Conservation (phyloP, 2,113 vertebrate genomes). For the Numenius arquata region DNA sequence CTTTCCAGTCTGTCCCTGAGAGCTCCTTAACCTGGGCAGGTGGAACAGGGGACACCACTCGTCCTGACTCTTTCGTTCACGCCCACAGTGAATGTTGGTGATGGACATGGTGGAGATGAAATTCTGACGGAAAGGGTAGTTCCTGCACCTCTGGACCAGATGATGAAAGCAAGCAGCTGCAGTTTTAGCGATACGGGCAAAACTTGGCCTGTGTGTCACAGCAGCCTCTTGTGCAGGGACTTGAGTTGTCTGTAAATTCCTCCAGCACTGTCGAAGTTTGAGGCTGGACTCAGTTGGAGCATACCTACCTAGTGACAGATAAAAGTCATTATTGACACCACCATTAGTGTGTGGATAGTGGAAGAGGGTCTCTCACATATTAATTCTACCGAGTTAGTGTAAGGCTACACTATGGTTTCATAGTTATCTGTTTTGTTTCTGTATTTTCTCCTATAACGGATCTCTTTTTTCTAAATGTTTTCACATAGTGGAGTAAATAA, state of each 20-base stretch:
- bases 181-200: background rate
- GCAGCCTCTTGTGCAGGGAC: background rate
- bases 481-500: background rate
- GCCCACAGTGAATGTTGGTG: background rate
- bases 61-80: rapidly evolving
- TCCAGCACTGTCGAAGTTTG: no score
- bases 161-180: background rate
- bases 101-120: rapidly evolving
- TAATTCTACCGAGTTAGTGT: background rate
- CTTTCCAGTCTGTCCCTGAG: background rate
- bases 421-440: background rate
- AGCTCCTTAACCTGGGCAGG: background rate
- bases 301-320: no score
- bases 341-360: background rate
- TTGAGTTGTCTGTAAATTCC: background rate
- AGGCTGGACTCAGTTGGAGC: background rate
- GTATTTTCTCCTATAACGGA: background rate
- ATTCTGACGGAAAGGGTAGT: background rate
- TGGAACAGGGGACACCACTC: background rate
- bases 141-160: background rate
- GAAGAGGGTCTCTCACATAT: background rate
- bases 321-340: background rate
- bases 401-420: background rate
- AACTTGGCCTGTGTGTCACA: background rate
- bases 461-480: background rate